Evolutionary conservation across 1,140 invertebrate species (phyloP), one percentile per base, ranked within the genome.

Genomic region (Parapsyche elsis): DNA sequence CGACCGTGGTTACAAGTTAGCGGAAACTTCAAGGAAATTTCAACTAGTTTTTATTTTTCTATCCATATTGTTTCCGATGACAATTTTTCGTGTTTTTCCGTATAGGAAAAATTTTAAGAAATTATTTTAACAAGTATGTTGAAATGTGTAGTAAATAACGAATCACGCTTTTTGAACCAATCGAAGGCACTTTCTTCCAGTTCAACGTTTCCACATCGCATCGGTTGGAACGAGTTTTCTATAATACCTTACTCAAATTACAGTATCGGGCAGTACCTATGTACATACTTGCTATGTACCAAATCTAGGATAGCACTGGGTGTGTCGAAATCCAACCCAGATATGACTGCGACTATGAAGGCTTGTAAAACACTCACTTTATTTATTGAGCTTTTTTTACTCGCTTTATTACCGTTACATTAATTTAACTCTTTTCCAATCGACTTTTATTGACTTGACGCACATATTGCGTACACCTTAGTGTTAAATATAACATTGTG

Each of bases 181-280:
- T 9, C 24, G 19, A 10, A 26, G 23, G 64, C 24, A 30, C 64
- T 67, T 67, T 67, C 64, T 67, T 67, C 64, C 19, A 26, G 64
- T 67, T 26, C 21, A 26, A 14, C 64, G 24, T 67, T 67, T 67
- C 64, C 64, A 67, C 64, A 67, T 67, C 21, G 64, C 64, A 67
- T 67, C 21, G 64, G 19, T 67, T 30, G 9, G 64, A 67, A 67
- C 64, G 1, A 23, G 64, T 67, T 67, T 67, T 67, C 24, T 0
- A 30, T 53, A 67, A 67, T 38, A 38, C 2, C 23, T 67, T 24
- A 67, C 64, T 67, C 64, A 26, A 67, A 67, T 67, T 26, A 67
- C 64, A 16, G 16, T n/a, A 9, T 0, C 24, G 21, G n/a, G 1
- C 64, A 30, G 64, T 26, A 67, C 24, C 24, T 5, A 26, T 9